Conservation (phyloP, 1,140 invertebrate species). For the Camponotus pennsylvanicus region DNA sequence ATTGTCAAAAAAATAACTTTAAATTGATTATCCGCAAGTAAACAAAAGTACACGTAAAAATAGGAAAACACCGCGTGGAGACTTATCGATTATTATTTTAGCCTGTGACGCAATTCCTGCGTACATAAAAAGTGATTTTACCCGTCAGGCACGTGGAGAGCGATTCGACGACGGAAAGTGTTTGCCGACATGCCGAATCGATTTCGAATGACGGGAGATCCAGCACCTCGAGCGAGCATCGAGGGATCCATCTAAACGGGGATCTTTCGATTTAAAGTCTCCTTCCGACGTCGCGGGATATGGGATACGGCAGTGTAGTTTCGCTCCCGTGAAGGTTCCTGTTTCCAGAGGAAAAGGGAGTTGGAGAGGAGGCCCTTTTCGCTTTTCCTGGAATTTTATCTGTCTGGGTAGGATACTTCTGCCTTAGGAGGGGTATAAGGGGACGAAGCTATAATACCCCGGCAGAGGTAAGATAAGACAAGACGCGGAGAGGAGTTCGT, state of each 20-base stretch:
- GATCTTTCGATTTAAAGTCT: constrained; percentile 76
- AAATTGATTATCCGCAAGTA: not conserved
- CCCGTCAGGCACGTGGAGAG: not conserved
- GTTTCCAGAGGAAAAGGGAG: constrained; percentile 73
- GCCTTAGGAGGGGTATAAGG: constrained; percentile 47
- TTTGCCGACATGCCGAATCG: constrained; percentile 63
- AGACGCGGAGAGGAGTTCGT: constrained; percentile 79
- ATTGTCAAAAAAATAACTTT: not conserved
- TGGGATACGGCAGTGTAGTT: constrained; percentile 62
- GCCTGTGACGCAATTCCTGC: not conserved
- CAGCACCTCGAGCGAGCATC: constrained; percentile 41
- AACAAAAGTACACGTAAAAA: not conserved
- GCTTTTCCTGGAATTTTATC: constrained; percentile 81
- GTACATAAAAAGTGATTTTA: constrained; percentile 49
- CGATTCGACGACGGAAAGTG: constrained; percentile 40
- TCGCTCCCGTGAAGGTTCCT: constrained; percentile 57
- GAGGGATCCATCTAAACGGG: constrained; percentile 71
- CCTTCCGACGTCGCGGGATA: constrained; percentile 60
- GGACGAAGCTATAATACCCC: constrained; percentile 70
- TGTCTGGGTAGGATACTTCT: constrained; percentile 78
- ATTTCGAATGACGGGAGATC: constrained; percentile 59
- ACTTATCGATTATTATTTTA: constrained; percentile 48
- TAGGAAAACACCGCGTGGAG: not conserved
- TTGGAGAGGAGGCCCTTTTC: constrained; percentile 76
- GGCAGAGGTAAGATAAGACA: constrained; percentile 75